Conservation (phyloP, 2,888 invertebrate genomes). For the Eudasyphora cyanicolor region DNA sequence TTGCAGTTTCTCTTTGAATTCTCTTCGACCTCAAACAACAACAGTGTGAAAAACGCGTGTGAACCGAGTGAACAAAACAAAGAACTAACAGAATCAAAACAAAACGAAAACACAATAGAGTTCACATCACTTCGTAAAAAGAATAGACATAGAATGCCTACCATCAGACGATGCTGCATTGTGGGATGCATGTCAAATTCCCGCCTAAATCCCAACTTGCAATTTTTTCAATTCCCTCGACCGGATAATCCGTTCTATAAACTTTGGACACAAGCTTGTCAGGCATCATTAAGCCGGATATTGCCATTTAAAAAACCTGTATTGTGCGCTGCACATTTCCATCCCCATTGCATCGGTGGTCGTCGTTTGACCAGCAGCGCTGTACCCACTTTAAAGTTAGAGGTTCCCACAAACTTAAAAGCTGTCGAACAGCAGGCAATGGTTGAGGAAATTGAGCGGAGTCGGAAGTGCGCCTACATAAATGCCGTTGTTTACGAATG, state of each 20-base stretch:
- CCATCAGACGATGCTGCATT: slow-evolving; percentile 78
- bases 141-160: slow-evolving; percentile 71
- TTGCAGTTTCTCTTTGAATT: slow-evolving; percentile 21
- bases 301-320: slow-evolving; percentile 77
- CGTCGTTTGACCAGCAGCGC: slow-evolving; percentile 75
- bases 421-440: slow-evolving; percentile 75
- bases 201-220: slow-evolving; percentile 75
- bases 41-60: background rate
- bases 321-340: slow-evolving; percentile 77
- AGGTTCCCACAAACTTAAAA: slow-evolving; percentile 75
- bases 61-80: background rate
- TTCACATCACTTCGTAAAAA: background rate
- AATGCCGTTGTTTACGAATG: slow-evolving; percentile 78
- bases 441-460: slow-evolving; percentile 76
- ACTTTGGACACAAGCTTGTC: slow-evolving; percentile 78
- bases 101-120: slow-evolving; percentile 13
- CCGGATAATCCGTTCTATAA: slow-evolving; percentile 76
- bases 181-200: slow-evolving; percentile 77
- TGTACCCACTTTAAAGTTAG: slow-evolving; percentile 73
- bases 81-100: background rate
- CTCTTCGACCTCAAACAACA: background rate
- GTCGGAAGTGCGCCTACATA: slow-evolving; percentile 76
- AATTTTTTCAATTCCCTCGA: slow-evolving; percentile 77
- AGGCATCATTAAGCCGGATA: slow-evolving; percentile 77
- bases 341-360: slow-evolving; percentile 75